A percentile compares a stretch with the other conserved stretches of the same genome.
These are phyloP conservation scores for Pheucticus melanocephalus DNA, from an alignment of 2,113 vertebrate species.

Conservation along the genomic window DNA sequence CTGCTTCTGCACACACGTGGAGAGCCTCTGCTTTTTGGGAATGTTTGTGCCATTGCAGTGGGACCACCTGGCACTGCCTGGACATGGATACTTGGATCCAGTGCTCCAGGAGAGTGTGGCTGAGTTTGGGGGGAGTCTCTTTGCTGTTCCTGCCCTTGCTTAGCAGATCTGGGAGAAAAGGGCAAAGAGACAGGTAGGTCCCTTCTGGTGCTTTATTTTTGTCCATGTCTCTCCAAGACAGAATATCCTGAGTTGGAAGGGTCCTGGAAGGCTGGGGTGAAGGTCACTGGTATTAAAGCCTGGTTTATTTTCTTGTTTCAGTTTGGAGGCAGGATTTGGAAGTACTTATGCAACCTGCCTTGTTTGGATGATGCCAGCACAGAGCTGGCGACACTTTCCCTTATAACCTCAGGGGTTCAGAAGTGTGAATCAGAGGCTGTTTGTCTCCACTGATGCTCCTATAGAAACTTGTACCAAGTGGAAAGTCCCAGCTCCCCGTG, in stretches of 20 bases:
- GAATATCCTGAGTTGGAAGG: background rate
- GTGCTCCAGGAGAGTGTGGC: background rate
- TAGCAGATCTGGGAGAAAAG: background rate
- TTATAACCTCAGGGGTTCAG: background rate
- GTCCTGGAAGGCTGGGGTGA: background rate
- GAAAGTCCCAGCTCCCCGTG: background rate
- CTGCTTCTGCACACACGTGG: background rate
- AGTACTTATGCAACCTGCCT: background rate
- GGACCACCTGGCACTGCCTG: background rate
- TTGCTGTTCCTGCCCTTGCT: background rate
- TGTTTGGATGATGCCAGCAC: background rate
- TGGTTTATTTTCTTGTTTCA: background rate
- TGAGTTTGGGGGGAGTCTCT: background rate
- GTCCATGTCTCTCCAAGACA: background rate
- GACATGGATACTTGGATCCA: rapidly evolving
- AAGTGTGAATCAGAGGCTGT: background rate
- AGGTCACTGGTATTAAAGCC: background rate
- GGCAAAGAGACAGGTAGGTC: background rate
- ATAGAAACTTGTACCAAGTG: background rate
- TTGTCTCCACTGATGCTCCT: background rate
- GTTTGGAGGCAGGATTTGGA: background rate
- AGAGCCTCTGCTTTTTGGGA: background rate
- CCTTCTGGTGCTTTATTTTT: background rate
- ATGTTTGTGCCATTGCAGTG: background rate
- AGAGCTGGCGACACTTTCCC: background rate